Evolutionary conservation across 1,140 invertebrate species (phyloP), one percentile per base, ranked within the genome.

Genomic region (Reticulitermes speratus): DNA sequence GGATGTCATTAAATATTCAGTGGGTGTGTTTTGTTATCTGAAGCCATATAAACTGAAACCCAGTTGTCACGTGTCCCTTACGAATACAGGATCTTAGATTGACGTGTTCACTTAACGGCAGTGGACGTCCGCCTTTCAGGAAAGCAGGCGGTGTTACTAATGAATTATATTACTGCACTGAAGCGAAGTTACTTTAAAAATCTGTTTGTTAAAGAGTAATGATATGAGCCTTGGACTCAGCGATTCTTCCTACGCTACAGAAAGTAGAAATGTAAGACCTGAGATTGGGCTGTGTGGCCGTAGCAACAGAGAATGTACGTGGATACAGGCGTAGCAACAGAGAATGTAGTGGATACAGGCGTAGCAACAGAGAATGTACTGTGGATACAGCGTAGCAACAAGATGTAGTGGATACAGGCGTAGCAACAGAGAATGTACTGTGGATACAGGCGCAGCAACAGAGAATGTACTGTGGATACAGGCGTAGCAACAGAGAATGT

Each of bases 241-340:
- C 65, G 30, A n/a, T n/a, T 75, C 65, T 75, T 75, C 65, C 65
- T 30, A 75, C 65, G 65, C 65, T 75, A 75, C 25, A 75, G 65
- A 75, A 25, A 75, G n/a, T 30, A 9, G 59, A 75, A 55, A 55
- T 14, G 25, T 14, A 30, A 30, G 65, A 30, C n/a, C 14, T 30
- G 25, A n/a, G 25, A 30, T 75, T 75, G 1, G 8, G 0, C n/a
- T n/a, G n/a, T 75, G 65, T 75, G n/a, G 65, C 25, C 65, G 65
- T 30, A n/a, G 65, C 14, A 25, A 75, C n/a, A 75, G n/a, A 6
- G n/a, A 1, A 69, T 75, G 65, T 59, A 59, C 55, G 21, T 19
- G 55, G 21, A 59, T 23, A 23, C 55, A 19, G 14, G 21, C 14
- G 7, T 59, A n/a, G 65, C 14, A 25, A 75, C n/a, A 75, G n/a